Evolutionary conservation across 1,140 invertebrate genomes (phyloP).

Genomic region (Drosophila insularis): DNA sequence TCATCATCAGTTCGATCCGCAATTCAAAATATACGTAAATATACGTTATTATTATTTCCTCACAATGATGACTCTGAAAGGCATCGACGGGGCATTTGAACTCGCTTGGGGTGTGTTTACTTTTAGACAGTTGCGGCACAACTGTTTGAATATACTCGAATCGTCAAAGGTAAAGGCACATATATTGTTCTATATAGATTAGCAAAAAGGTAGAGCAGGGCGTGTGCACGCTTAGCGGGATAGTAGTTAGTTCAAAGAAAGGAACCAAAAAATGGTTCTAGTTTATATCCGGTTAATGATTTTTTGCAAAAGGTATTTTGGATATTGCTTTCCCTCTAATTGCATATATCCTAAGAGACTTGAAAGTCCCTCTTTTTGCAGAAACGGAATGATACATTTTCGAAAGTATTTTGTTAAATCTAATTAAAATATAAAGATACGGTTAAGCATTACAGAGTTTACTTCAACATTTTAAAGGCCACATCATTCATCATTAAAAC

Average conservation of each 20-base stretch:
- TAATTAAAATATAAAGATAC: too few relatives aligned
- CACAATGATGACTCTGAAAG: neutral
- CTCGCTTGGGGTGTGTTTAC: conserved; percentile 23
- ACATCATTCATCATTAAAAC: too few relatives aligned
- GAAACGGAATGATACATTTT: too few relatives aligned
- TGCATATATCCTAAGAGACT: too few relatives aligned
- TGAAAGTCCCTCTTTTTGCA: too few relatives aligned
- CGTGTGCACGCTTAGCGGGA: conserved; percentile 58
- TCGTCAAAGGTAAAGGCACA: neutral
- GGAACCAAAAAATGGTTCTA: neutral
- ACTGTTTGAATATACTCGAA: conserved; percentile 44
- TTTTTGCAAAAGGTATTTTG: neutral
- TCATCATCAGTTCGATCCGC: conserved; percentile 16
- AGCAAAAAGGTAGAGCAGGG: conserved; percentile 70
- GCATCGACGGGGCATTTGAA: neutral
- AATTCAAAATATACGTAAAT: conserved; percentile 14
- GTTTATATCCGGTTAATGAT: neutral
- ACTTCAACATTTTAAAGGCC: too few relatives aligned
- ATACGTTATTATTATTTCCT: neutral
- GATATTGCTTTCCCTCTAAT: neutral
- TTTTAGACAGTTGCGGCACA: conserved; percentile 33
- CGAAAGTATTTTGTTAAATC: too few relatives aligned
- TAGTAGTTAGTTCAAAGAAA: neutral
- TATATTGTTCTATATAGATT: conserved; percentile 23
- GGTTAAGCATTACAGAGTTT: too few relatives aligned